phyloP scores from a whole-genome alignment of 2,113 vertebrate species.

The Pachycephala philippinensis region DNA sequence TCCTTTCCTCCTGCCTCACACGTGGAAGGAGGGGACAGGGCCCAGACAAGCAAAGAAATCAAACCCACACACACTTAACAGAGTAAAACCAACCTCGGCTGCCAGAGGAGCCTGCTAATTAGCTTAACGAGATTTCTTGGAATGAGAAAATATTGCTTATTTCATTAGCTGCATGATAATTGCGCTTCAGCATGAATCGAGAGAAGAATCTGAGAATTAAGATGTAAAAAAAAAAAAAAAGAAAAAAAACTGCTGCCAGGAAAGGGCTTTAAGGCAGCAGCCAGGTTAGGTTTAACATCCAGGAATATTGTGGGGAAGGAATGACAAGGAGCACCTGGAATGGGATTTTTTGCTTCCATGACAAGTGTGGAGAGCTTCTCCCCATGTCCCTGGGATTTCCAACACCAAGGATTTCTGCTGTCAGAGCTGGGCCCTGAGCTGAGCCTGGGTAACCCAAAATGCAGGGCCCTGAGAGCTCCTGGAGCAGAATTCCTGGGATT shows the following conservation, averaged over 20 bases:
- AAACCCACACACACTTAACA: background rate
- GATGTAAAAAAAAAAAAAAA: background rate
- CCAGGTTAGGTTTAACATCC: background rate
- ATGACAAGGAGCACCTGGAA: background rate
- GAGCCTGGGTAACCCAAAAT: background rate
- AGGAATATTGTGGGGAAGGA: background rate
- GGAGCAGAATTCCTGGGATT: background rate
- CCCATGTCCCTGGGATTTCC: accelerated
- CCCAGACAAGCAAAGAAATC: background rate
- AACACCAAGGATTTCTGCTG: background rate
- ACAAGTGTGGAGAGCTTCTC: background rate
- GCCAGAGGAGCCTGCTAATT: constrained; percentile 43
- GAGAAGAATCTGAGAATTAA: constrained; percentile 7
- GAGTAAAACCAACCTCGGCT: background rate
- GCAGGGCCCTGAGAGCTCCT: background rate
- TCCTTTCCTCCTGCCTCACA: background rate
- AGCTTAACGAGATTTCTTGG: constrained; percentile 52
- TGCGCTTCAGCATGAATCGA: background rate
- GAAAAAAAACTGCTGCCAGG: background rate
- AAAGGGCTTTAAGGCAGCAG: background rate
- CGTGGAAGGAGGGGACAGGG: background rate
- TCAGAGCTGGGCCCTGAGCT: background rate
- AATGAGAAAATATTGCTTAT: constrained; percentile 61
- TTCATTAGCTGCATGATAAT: constrained; percentile 55
- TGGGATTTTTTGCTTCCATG: background rate